Base-by-base conservation (phyloP, 2,113 vertebrate species). In the Nannobrachium achirus region DNA sequence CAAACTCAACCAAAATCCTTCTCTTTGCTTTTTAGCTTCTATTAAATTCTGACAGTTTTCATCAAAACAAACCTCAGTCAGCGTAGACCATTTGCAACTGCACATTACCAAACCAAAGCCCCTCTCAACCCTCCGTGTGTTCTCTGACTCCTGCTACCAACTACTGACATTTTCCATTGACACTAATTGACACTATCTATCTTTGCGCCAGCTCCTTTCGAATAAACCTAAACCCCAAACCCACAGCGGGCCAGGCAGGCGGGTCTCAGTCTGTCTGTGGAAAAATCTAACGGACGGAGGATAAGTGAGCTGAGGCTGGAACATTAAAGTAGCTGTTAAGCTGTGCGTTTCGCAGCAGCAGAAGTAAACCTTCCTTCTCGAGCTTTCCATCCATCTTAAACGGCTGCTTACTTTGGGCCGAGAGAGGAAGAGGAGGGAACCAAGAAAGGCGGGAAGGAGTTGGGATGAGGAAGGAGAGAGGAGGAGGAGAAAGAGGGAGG, bases 401-500 rank as follows among this genome's bases (percentile, higher is more conserved):
- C 8, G 19, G 8, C 25, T 78, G 80, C 81, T 88, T 79, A 79
- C 81, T 85, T 82, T 61, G 70, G 73, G 50, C 44, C n/a, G 13
- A 60, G 56, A 51, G n/a, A 40, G 66, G 50, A 3, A 8, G n/a
- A n/a, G 40, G 10, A 42, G 56, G 56, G 10, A 18, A 25, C 7
- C 15, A 44, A 15, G 16, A 16, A 59, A 40, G 40, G 51, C 8
- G 8, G 16, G 63, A 6, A 50, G 33, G 42, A 40, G 40, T 46
- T 7, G 8, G 16, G 63, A 6, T 51, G 33, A 55, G 61, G 46
- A 4, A 46, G 55, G 42, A 56, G 66, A 59, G 60, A 49, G 68
- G 13, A 40, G 51, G 39, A 7, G 8, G 55, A 56, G 51, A 33
- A 7, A 6, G 55, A 53, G 11, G 39, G 15, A 19, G 39, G 40